Percentiles rank a stretch among this genome's conserved stretches.
Conservation (phyloP, 2,888 invertebrate species). For the Diplolepis rosae region DNA sequence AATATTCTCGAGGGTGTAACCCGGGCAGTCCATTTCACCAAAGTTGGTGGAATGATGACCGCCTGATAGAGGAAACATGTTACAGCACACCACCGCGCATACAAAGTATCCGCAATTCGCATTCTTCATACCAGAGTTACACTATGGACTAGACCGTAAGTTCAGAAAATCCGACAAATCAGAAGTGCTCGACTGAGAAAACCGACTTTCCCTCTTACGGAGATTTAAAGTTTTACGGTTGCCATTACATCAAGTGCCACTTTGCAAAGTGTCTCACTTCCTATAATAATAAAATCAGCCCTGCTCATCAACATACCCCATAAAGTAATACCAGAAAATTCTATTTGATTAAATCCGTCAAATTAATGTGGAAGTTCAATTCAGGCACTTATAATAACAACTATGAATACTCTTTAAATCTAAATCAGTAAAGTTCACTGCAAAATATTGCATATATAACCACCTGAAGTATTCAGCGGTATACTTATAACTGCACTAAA, state of each 20-base stretch:
- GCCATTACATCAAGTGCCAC: slow-evolving; percentile 6
- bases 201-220: slow-evolving; percentile 37
- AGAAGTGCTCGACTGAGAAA: slow-evolving; percentile 40
- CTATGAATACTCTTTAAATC: too few relatives aligned
- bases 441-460: too few relatives aligned
- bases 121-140: slow-evolving; percentile 29
- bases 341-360: too few relatives aligned
- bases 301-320: too few relatives aligned
- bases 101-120: slow-evolving; percentile 54
- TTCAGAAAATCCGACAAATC: slow-evolving; percentile 43
- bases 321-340: too few relatives aligned
- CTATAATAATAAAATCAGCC: neutral
- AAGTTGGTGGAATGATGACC: slow-evolving; percentile 51
- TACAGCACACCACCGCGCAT: slow-evolving; percentile 58
- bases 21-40: slow-evolving; percentile 40
- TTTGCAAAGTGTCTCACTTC: neutral
- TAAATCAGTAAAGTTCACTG: too few relatives aligned
- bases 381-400: too few relatives aligned
- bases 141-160: slow-evolving; percentile 20
- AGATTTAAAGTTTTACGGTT: neutral
- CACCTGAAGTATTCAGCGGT: too few relatives aligned
- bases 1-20: slow-evolving; percentile 44
- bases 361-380: too few relatives aligned
- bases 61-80: slow-evolving; percentile 66
- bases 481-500: too few relatives aligned